These are phyloP conservation scores for Tonatia bakeri DNA, from an alignment of 2,113 vertebrate species.

Conservation along the genomic window DNA sequence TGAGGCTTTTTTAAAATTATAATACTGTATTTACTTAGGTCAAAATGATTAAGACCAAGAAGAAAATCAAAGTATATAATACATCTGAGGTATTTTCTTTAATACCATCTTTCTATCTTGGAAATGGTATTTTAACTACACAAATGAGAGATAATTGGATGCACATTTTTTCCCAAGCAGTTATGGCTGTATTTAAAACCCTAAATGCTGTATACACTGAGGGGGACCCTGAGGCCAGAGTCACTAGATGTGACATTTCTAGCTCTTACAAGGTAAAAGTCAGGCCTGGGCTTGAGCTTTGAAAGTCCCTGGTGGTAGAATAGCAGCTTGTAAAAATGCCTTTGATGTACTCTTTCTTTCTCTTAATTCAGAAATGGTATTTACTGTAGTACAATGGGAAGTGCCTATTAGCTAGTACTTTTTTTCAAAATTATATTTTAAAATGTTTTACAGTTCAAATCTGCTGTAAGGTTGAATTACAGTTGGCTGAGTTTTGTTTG, in stretches of 20 bases:
- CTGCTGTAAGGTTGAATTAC: neutral
- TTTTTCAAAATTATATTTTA: neutral
- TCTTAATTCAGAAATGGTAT: conserved; percentile 10
- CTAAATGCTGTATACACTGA: neutral
- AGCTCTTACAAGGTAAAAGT: neutral
- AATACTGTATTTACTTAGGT: neutral
- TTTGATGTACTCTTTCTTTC: neutral
- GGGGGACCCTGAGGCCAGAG: neutral
- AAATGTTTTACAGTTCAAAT: neutral
- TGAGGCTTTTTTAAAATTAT: neutral
- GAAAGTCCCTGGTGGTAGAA: neutral
- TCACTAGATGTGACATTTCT: neutral
- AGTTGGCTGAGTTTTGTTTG: neutral
- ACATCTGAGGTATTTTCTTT: conserved; percentile 34
- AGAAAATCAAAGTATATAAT: neutral
- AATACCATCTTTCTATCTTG: conserved; percentile 54
- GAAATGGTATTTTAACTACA: conserved; percentile 34
- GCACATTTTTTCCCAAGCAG: conserved; percentile 29
- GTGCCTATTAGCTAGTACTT: neutral
- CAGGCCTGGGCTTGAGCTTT: neutral
- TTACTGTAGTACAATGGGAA: neutral
- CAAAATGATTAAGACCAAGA: neutral
- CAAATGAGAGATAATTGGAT: conserved; percentile 38
- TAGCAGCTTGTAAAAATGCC: neutral
- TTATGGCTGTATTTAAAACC: neutral